A percentile compares a stretch with the other conserved stretches of the same genome.
Conservation (phyloP, 2,113 vertebrate species). For the Camelus dromedarius region DNA sequence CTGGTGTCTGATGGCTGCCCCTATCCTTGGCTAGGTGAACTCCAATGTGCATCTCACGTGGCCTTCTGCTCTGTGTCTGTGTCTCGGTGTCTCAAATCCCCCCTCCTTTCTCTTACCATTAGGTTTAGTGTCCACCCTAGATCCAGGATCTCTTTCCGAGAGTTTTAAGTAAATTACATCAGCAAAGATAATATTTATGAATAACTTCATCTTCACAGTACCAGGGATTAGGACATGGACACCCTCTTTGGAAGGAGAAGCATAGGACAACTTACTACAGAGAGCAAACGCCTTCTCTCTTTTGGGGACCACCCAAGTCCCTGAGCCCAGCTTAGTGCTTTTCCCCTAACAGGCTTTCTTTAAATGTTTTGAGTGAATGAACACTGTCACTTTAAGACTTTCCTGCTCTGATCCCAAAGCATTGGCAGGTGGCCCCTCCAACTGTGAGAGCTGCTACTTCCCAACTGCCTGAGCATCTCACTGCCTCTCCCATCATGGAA, state of each 20-base stretch:
- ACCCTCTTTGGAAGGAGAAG: not conserved
- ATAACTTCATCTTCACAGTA: not conserved
- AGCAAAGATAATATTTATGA: not conserved
- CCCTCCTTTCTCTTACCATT: not conserved
- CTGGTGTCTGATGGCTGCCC: not conserved
- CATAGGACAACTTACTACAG: not conserved
- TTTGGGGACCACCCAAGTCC: not conserved
- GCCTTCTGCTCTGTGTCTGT: not conserved
- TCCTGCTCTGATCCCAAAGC: not conserved
- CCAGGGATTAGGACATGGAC: not conserved
- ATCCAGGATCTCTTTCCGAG: not conserved
- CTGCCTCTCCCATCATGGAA: not conserved
- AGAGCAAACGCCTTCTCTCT: not conserved
- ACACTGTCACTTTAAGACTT: not conserved
- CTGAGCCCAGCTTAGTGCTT: not conserved
- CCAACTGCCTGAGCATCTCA: not conserved
- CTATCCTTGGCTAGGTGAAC: no score
- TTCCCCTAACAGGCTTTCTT: not conserved
- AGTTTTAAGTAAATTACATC: not conserved
- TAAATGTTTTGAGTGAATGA: not conserved
- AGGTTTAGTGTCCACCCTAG: not conserved
- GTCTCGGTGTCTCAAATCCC: not conserved
- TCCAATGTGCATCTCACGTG: rapidly evolving
- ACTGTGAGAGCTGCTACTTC: not conserved
- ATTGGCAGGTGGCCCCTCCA: not conserved